Base-by-base conservation (phyloP, 2,888 invertebrate species). In the Minunthozetes semirufus region DNA sequence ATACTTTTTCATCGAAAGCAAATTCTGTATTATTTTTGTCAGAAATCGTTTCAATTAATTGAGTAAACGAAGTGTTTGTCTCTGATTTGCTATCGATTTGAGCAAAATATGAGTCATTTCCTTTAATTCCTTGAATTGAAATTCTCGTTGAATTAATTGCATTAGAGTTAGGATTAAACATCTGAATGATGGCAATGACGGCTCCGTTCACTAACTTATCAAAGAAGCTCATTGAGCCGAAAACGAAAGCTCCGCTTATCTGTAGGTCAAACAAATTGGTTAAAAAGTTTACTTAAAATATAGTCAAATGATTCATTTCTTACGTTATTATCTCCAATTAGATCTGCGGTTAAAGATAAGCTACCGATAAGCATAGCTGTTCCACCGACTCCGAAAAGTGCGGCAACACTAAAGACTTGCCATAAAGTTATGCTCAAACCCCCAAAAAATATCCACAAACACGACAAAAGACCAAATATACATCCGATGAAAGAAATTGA, bases 201-300 rank as follows among this genome's bases (percentile, higher is more conserved):
- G 90, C 83, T 0, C 96, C 96, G 77, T 94, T 94, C 59, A 93
- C 88, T 3, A 95, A 85, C 85, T 96, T 96, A 83, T 96, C 95
- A 33, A 90, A 88, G 82, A 96, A 94, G 75, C 94, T 94, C 83
- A 96, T 94, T 53, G 91, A 88, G 33, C 95, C 94, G 83, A 93
- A 96, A 59, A 96, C 91, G 79, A 93, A 90, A 3, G 93, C 95
- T 72, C 94, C 91, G 81, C 90, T 91, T 80, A 92, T 90, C 85
- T 86, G 75, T 50, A 63, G 38, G 71, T n/a, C 59, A 72, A 6
- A 42, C 9, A 72, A 73, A 63, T 68, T n/a, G 11, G 42, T 9
- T 1, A 11, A 13, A 42, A 59, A 19, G 5, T 29, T 50, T n/a
- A 27, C 5, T 2, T n/a, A 53, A 53, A 53, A 19, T 17, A 46